Conservation (phyloP, 2,113 vertebrate species). For the Vanacampus margaritifer region DNA sequence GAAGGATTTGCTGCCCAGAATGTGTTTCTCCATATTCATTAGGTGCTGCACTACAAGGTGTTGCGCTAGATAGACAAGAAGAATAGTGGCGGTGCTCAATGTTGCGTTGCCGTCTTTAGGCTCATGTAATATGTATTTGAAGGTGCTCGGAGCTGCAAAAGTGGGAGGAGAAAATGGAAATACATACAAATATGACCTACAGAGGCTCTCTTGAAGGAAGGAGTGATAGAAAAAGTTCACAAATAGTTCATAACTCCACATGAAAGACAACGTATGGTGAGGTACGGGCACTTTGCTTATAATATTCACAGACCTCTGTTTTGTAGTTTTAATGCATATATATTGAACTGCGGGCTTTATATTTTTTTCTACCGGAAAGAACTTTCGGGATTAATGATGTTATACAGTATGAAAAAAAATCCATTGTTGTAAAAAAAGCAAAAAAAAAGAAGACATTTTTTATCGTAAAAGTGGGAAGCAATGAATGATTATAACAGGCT, state of each 20-base stretch:
- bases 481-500: too few species aligned
- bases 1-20: neutral
- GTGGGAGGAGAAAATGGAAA: conserved; percentile 4
- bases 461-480: too few species aligned
- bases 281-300: neutral
- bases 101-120: neutral
- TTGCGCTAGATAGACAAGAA: conserved; percentile 1
- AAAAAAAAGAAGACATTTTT: too few species aligned
- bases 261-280: neutral
- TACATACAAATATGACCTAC: neutral
- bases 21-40: conserved; percentile 9
- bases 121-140: conserved; percentile 6
- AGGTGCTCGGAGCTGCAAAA: neutral
- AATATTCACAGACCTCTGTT: neutral
- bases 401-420: too few species aligned
- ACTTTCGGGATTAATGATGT: neutral
- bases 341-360: neutral
- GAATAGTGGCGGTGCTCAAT: neutral
- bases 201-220: neutral
- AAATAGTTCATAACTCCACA: conserved; percentile 1
- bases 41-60: conserved; percentile 1
- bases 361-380: neutral
- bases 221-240: neutral
- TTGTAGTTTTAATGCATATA: too few species aligned
- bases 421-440: too few species aligned